Evolutionary conservation across 2,888 invertebrate genomes (phyloP).

Genomic region (Drosophila cyrtoloma): DNA sequence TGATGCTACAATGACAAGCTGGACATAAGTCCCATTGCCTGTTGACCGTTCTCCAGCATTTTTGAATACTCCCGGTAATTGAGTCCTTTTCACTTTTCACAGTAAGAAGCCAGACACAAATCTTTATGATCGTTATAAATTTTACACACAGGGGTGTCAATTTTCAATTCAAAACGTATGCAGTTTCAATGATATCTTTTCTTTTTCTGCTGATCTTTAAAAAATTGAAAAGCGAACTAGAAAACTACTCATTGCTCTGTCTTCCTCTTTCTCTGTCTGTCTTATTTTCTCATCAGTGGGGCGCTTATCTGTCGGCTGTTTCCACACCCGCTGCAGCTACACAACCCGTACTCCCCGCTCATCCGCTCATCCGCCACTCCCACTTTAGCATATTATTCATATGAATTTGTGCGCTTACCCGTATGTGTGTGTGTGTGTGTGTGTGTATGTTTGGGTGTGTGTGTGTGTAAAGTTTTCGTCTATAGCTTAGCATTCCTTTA

Average conservation of each 20-base stretch:
- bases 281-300: background rate
- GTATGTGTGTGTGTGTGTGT: background rate
- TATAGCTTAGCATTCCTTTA: slow-evolving; percentile 69
- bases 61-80: background rate
- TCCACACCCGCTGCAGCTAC: slow-evolving; percentile 2
- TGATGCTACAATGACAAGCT: background rate
- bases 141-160: background rate
- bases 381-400: slow-evolving; percentile 48
- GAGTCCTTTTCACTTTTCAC: background rate
- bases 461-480: slow-evolving; percentile 43
- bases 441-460: background rate
- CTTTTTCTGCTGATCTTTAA: background rate
- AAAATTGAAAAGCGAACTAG: background rate
- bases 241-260: background rate
- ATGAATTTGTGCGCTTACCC: slow-evolving; percentile 28
- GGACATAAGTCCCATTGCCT: background rate
- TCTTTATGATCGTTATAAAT: background rate
- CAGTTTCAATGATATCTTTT: background rate
- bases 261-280: background rate
- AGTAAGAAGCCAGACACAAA: too few species aligned
- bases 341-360: slow-evolving; percentile 12
- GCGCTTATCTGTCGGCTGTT: background rate
- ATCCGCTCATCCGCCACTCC: slow-evolving; percentile 1
- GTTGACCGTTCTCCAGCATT: background rate
- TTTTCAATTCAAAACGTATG: background rate